Percentiles rank a stretch among this genome's conserved stretches.
phyloP scores from a whole-genome alignment of 2,888 invertebrate species.

The Neoscelio sp. region DNA sequence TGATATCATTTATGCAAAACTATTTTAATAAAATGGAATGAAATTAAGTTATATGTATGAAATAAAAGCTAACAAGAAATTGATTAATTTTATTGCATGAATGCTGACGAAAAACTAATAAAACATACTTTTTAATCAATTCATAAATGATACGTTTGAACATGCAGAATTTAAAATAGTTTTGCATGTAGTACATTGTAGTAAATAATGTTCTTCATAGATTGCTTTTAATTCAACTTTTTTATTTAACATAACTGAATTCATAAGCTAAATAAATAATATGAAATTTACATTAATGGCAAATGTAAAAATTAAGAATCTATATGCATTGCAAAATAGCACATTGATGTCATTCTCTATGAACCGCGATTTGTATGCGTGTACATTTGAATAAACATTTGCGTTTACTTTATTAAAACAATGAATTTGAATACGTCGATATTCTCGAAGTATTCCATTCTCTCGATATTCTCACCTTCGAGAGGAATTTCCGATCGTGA shows the following conservation, averaged over 20 bases:
- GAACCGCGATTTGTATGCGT: not conserved
- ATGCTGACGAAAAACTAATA: too few species aligned
- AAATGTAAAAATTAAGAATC: constrained; percentile 12
- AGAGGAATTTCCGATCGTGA: constrained; percentile 36
- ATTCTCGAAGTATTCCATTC: constrained; percentile 38
- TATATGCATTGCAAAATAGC: constrained; percentile 6
- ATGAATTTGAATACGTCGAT: constrained; percentile 42
- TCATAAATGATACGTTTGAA: too few species aligned
- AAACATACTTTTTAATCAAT: too few species aligned
- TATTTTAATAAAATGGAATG: too few species aligned
- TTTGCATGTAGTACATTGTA: too few species aligned
- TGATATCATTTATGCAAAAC: too few species aligned
- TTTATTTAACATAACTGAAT: not conserved
- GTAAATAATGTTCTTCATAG: too few species aligned
- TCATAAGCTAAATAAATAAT: constrained; percentile 8
- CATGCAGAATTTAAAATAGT: too few species aligned
- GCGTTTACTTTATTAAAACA: constrained; percentile 43
- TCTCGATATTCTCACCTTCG: constrained; percentile 32
- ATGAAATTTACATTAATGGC: not conserved
- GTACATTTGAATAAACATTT: constrained; percentile 29
- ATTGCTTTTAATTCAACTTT: too few species aligned
- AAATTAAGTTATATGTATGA: too few species aligned
- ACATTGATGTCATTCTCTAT: constrained; percentile 6
- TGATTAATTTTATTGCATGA: too few species aligned
- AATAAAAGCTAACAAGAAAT: too few species aligned